Evolutionary conservation across 2,113 vertebrate species (phyloP).

Genomic region (Pluvianellus socialis): DNA sequence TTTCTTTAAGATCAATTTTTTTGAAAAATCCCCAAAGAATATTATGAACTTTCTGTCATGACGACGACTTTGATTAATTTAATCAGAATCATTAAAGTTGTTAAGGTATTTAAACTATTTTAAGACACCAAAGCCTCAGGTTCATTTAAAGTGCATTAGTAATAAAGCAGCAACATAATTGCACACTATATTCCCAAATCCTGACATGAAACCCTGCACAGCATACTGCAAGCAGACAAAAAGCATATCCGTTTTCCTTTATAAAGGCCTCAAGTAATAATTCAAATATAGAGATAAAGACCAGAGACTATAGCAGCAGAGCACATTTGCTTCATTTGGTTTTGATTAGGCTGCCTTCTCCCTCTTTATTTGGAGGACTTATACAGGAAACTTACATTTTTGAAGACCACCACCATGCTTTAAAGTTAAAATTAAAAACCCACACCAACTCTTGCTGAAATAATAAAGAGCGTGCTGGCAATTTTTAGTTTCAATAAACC

Average conservation of each 20-base stretch:
- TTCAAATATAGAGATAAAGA: background rate
- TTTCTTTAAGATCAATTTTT: background rate
- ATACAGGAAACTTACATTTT: background rate
- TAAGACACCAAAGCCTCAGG: background rate
- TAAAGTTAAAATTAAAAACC: background rate
- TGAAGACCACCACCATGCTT: background rate
- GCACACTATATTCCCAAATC: background rate
- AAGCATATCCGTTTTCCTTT: background rate
- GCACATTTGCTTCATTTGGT: background rate
- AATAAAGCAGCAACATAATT: slow-evolving; percentile 19
- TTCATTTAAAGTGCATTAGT: slow-evolving; percentile 31
- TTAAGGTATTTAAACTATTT: slow-evolving; percentile 11
- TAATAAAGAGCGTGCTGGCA: background rate
- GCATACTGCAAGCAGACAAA: slow-evolving; percentile 5
- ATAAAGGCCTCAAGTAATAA: background rate
- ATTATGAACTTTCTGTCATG: background rate
- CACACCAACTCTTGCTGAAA: background rate
- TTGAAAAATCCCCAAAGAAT: background rate
- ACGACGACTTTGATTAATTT: slow-evolving; percentile 22
- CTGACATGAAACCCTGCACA: background rate
- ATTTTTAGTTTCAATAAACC: background rate
- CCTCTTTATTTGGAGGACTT: background rate
- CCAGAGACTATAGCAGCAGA: background rate
- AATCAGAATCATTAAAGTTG: slow-evolving; percentile 1
- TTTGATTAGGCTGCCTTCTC: background rate